Base-by-base conservation (phyloP, 2,797 vertebrate genomes). In the Chelonia mydas region DNA sequence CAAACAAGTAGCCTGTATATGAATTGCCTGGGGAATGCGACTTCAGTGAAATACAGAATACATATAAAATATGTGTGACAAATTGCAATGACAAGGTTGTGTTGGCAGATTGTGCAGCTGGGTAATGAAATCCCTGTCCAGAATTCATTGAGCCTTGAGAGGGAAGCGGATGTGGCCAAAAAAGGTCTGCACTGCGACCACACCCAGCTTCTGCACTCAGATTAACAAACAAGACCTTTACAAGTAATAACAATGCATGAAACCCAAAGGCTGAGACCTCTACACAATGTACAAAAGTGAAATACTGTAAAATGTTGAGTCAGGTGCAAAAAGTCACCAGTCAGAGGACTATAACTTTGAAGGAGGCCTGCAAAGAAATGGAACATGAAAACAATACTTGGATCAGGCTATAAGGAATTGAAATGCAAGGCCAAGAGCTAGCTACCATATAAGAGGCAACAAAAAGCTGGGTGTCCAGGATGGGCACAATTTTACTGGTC, bases 81-180 rank as follows among this genome's bases (percentile, higher is more conserved):
- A 97, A 96, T 94, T 7, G 65, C 91, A 95, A 59, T 84, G 93
- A 92, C 77, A 94, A 94, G 90, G 88, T 81, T 90, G 72, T 0
- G 2, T 91, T 93, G 93, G 92, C 90, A 88, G 94, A 82, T 95
- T 45, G 92, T 68, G 86, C 6, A 37, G 89, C 84, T 0, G 2
- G 87, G 86, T 79, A 82, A 87, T 1, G 84, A 93, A 94, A 95
- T 85, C 90, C 81, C 87, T 81, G 81, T 84, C 85, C 94, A 89
- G 93, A 80, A 72, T 84, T 41, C 86, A 86, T 16, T 55, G 90
- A 94, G 93, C 81, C 82, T 37, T 77, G 31, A 37, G 72, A 68
- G 84, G 86, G 81, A 4, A 1, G 50, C 28, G 90, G 65, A 19
- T 13, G 87, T 31, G 87, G 90, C 90, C 95, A 93, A 88, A 93